Conservation (phyloP, 2,113 vertebrate species). For the Columba livia region DNA sequence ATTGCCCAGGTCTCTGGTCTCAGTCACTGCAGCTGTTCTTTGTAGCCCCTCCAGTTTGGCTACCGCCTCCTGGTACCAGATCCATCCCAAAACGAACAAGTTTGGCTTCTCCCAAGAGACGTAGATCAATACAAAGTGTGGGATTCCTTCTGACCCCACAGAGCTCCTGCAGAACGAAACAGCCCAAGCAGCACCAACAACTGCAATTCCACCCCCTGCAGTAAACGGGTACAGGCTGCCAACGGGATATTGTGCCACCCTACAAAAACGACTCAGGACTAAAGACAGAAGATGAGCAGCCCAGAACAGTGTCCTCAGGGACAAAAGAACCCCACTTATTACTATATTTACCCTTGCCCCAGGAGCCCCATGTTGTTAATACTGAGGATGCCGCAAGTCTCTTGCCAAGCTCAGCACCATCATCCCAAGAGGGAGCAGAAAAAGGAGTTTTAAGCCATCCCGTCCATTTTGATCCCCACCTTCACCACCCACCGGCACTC, state of each 20-base stretch:
- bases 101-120: not conserved
- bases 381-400: not conserved
- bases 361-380: not conserved
- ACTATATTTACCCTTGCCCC: not conserved
- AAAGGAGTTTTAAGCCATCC: not conserved
- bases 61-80: accelerated
- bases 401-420: not conserved
- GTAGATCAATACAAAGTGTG: not conserved
- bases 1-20: not conserved
- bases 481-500: not conserved
- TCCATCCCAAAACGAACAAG: not conserved
- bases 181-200: not conserved
- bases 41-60: not conserved
- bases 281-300: not conserved
- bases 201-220: accelerated
- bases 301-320: not conserved
- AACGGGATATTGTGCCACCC: not conserved
- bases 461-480: not conserved
- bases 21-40: not conserved
- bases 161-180: not conserved
- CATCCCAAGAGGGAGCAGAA: not conserved
- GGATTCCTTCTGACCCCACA: not conserved
- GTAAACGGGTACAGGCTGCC: not conserved
- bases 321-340: not conserved
- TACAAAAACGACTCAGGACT: not conserved